phyloP scores from a whole-genome alignment of 2,797 vertebrate species.

The Helostoma temminkii region DNA sequence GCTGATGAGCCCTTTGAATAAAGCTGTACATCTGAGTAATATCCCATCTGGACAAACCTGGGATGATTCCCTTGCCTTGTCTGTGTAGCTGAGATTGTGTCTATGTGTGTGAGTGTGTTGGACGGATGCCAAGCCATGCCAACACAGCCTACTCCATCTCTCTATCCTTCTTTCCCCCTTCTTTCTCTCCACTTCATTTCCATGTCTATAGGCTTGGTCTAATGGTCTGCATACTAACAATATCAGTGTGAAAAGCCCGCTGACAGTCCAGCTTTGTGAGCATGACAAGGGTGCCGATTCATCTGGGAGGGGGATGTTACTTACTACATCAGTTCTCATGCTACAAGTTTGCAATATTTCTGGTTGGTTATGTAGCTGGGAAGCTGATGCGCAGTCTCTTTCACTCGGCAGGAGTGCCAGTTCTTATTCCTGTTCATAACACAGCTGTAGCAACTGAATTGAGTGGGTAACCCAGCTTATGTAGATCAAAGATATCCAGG shows the following conservation, averaged over 20 bases:
- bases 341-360: conserved; percentile 82
- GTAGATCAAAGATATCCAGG: conserved; percentile 35
- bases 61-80: conserved; percentile 56
- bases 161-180: conserved; percentile 47
- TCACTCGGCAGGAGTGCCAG: conserved; percentile 42
- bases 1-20: conserved; percentile 66
- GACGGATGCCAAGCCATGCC: conserved; percentile 73
- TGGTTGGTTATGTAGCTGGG: conserved; percentile 61
- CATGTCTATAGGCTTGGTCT: conserved; percentile 83
- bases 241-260: conserved; percentile 82
- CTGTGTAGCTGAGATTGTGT: conserved; percentile 65
- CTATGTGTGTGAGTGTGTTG: conserved; percentile 48
- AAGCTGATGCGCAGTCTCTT: conserved; percentile 50
- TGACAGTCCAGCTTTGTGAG: conserved; percentile 91
- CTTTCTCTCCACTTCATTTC: conserved; percentile 79
- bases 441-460: conserved; percentile 62
- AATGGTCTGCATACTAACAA: conserved; percentile 85
- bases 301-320: conserved; percentile 84
- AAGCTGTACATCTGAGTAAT: conserved; percentile 78
- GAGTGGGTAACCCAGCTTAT: conserved; percentile 30
- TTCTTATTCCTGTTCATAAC: conserved; percentile 48
- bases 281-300: conserved; percentile 87
- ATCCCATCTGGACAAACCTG: conserved; percentile 71
- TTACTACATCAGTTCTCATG: conserved; percentile 86
- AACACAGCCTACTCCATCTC: conserved; percentile 82